Evolutionary conservation across 1,140 invertebrate genomes (phyloP).

Genomic region (Aradophagus sp.): DNA sequence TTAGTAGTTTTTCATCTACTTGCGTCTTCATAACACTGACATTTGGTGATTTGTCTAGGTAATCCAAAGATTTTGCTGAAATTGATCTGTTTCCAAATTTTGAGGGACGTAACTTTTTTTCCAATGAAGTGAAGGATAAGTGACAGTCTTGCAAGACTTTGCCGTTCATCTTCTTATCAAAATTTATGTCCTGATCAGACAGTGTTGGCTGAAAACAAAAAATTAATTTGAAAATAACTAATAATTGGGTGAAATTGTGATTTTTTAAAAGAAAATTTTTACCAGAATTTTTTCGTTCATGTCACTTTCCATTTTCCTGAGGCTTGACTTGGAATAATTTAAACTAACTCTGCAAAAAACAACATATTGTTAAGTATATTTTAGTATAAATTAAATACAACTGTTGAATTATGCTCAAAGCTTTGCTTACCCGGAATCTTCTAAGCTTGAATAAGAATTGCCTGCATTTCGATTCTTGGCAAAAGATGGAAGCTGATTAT

Average conservation of each 20-base stretch:
- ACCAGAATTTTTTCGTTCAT: conserved; percentile 12
- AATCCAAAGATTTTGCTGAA: conserved; percentile 24
- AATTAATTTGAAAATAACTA: no score
- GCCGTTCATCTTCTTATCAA: conserved; percentile 24
- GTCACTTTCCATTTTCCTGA: conserved; percentile 32
- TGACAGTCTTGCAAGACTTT: conserved; percentile 12
- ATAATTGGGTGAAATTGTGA: no score
- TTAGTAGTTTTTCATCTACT: conserved; percentile 13
- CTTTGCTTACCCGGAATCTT: conserved; percentile 41
- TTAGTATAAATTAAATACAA: no score
- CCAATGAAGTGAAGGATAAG: conserved; percentile 2
- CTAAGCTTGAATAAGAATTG: conserved; percentile 61
- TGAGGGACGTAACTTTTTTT: conserved; percentile 26
- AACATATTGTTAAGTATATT: conserved; percentile 6
- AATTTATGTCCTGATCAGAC: conserved; percentile 33
- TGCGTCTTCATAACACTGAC: conserved; percentile 9
- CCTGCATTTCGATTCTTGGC: conserved; percentile 60
- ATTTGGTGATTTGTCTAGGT: conserved; percentile 25
- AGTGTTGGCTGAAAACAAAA: conserved; percentile 28
- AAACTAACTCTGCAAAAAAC: conserved; percentile 31
- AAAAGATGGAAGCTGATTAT: conserved; percentile 60
- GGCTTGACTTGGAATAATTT: conserved; percentile 29
- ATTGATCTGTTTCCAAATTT: conserved; percentile 24
- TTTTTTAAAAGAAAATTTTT: neutral
- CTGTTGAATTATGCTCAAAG: no score